phyloP scores from a whole-genome alignment of 2,113 vertebrate species.

The Campylomormyrus tamandua region DNA sequence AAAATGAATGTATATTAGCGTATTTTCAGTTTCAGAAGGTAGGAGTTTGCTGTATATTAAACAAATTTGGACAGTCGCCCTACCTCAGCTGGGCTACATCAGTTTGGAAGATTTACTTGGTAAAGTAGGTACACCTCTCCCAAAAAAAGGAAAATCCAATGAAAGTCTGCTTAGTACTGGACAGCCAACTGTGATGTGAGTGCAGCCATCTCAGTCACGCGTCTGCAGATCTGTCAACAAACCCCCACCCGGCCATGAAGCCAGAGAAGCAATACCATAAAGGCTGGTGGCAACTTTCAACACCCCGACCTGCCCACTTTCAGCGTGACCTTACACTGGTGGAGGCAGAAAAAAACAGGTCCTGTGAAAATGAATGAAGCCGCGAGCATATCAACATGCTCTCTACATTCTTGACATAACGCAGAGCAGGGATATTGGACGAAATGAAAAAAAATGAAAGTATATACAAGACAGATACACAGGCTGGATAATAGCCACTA shows the following conservation, averaged over 20 bases:
- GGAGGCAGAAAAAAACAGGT: neutral
- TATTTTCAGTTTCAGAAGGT: neutral
- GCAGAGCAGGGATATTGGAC: neutral
- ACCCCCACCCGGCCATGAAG: neutral
- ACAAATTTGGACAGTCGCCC: neutral
- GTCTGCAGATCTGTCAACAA: neutral
- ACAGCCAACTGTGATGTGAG: neutral
- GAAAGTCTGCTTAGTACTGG: neutral
- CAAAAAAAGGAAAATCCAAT: neutral
- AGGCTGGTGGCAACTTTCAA: neutral
- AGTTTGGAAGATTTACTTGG: neutral
- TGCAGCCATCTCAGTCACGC: neutral
- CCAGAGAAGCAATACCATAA: neutral
- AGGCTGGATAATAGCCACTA: neutral
- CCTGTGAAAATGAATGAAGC: neutral
- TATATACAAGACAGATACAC: neutral
- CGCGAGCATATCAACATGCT: neutral
- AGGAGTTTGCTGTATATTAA: neutral
- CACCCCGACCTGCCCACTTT: neutral
- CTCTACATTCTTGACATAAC: neutral
- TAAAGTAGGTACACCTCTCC: neutral
- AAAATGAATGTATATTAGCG: neutral
- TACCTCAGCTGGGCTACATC: neutral
- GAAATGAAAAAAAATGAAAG: neutral
- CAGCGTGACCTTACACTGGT: neutral